Evolutionary conservation across 2,888 invertebrate genomes (phyloP), one percentile per base, ranked within the genome.

Genomic region (Allygus modestus): DNA sequence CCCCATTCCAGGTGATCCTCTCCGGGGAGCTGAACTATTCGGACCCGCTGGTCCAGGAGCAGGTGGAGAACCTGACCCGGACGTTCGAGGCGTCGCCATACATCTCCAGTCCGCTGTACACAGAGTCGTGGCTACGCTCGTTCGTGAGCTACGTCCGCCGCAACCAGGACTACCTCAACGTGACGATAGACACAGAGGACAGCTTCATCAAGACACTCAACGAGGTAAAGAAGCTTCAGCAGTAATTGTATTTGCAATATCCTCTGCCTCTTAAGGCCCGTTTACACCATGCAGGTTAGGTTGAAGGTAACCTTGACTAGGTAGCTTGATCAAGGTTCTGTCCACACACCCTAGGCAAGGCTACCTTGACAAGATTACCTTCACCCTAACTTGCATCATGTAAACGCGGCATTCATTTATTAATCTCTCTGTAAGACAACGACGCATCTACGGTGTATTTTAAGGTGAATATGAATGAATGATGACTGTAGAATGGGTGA

Each of bases 41-140:
- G 2, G 95, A 97, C 89, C 94, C 94, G 0, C 89, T 91, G 82
- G 92, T 95, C 0, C 97, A 97, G 89, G 91, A 93, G n/a, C 93
- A 95, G 91, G 93, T 97, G 37, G 97, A 97, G 90, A 92, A 93
- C 82, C 90, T 97, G 85, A 96, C 97, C 0, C 93, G 93, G 87
- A 93, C 92, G 33, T 92, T 97, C 86, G 97, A 97, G 89, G 94
- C 94, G 85, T 96, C 96, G 0, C 93, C 94, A 0, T 97, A 95
- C 90, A 94, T 97, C 84, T 90, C 90, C 0, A 94, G 94, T 58
- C 94, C 95, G 0, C 90, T 96, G 0, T 97, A 97, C 89, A 97
- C 97, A 0, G 97, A 97, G 90, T 97, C 97, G 0, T 98, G 97
- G 97, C 91, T 97, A 33, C 92, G 97, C 84, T 95, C 95, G 33